phyloP scores from a whole-genome alignment of 2,113 vertebrate species.

The Turdus rufiventris region DNA sequence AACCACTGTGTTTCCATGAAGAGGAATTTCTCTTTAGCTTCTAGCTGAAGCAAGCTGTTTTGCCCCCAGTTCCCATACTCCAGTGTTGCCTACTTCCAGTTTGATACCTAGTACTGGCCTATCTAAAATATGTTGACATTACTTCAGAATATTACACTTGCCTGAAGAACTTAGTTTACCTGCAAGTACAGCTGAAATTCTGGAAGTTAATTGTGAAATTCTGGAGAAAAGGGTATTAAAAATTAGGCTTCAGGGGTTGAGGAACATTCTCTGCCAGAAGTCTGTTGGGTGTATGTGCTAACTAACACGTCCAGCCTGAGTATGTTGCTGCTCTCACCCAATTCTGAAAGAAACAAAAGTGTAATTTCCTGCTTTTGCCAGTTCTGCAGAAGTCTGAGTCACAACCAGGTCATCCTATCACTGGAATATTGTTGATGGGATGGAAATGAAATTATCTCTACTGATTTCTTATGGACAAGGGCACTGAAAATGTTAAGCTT shows the following conservation, averaged over 20 bases:
- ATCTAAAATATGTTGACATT: neutral
- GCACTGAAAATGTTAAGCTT: neutral
- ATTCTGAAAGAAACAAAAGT: neutral
- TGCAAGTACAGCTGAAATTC: neutral
- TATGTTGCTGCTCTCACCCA: neutral
- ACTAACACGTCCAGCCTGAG: neutral
- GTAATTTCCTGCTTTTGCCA: neutral
- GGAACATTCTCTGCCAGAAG: neutral
- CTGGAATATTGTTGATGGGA: neutral
- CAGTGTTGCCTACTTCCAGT: neutral
- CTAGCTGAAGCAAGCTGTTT: neutral
- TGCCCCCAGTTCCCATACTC: neutral
- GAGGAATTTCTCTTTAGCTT: neutral
- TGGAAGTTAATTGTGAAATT: neutral
- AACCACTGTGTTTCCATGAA: neutral
- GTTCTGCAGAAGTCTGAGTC: neutral
- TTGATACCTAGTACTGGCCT: neutral
- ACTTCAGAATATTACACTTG: neutral
- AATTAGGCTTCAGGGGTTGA: neutral
- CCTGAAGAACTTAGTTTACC: neutral
- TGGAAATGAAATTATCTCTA: neutral
- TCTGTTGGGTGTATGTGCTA: neutral
- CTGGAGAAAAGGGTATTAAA: neutral
- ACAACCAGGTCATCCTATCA: neutral
- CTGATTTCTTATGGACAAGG: neutral